Base-by-base conservation (phyloP, 2,888 invertebrate species). In the Limnephilus marmoratus region DNA sequence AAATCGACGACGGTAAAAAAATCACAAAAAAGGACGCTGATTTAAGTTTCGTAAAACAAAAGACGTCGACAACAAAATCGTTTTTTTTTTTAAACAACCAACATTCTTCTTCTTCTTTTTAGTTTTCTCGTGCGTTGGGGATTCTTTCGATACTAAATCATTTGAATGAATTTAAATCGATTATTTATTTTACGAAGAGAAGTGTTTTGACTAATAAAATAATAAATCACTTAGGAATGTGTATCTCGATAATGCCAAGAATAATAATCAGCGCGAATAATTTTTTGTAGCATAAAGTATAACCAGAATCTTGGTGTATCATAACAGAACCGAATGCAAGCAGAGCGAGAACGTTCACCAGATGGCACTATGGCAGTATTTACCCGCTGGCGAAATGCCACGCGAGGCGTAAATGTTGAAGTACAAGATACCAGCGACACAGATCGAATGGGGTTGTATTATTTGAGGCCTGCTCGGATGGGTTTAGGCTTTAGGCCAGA, bases 321-420 rank as follows among this genome's bases (percentile, higher is more conserved):
- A 37, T 83, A 83, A 18, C 31, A 37, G 29, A 83, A 37, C 37
- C 31, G 83, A 83, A 34, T 83, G 37, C 31, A 68, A 24, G 83
- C 37, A 18, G 83, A 83, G 37, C 83, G 29, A 83, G 31, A 83
- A 83, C 83, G 37, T 85, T 85, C n/a, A 85, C 24, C 85, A 85
- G 85, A 68, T 68, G 53, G 53, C 53, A 68, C 15, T 15, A 18
- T 41, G 37, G 37, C 41, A 37, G 85, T 18, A 18, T 41, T 41
- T 37, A 41, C 85, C 85, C 85, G 85, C 41, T 85, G 85, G 85
- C 85, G 41, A 85, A 9, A 41, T 85, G 85, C 85, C 85, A 41
- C 85, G 85, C 85, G 41, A 85, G 85, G 41, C 41, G 41, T 85
- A 24, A 15, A 41, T 41, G 85, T 24, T 37, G 41, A 24, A n/a